Evolutionary conservation across 2,113 vertebrate genomes (phyloP).

Genomic region (Ceratotherium simum): DNA sequence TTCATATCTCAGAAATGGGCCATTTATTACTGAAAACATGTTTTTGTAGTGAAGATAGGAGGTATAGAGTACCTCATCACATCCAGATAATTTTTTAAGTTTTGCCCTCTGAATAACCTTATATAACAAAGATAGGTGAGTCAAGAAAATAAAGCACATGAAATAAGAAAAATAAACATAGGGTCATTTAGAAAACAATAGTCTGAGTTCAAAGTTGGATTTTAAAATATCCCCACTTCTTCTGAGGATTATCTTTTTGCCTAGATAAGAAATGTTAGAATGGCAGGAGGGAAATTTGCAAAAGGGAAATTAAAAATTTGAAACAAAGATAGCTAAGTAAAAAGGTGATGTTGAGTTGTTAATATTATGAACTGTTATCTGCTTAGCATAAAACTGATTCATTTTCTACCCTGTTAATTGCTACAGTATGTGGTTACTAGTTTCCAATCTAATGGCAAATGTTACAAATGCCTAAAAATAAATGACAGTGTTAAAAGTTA

Average conservation of each 20-base stretch:
- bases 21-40: not conserved
- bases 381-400: not conserved
- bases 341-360: not conserved
- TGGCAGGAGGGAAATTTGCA: not conserved
- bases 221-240: not conserved
- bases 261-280: not conserved
- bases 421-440: not conserved
- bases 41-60: not conserved
- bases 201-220: not conserved
- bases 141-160: not conserved
- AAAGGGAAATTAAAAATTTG: not conserved
- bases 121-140: not conserved
- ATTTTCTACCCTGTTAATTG: not conserved
- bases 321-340: not conserved
- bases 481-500: not conserved
- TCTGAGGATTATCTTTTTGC: not conserved
- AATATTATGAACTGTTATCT: not conserved
- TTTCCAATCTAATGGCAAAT: not conserved
- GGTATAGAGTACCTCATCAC: not conserved
- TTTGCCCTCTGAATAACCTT: not conserved
- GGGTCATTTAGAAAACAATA: not conserved
- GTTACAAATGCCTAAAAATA: not conserved
- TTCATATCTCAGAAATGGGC: not conserved
- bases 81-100: not conserved
- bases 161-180: not conserved